Evolutionary conservation across 2,797 vertebrate genomes (phyloP), one percentile per base, ranked within the genome.

Genomic region (Xiphorhynchus erythropygius): DNA sequence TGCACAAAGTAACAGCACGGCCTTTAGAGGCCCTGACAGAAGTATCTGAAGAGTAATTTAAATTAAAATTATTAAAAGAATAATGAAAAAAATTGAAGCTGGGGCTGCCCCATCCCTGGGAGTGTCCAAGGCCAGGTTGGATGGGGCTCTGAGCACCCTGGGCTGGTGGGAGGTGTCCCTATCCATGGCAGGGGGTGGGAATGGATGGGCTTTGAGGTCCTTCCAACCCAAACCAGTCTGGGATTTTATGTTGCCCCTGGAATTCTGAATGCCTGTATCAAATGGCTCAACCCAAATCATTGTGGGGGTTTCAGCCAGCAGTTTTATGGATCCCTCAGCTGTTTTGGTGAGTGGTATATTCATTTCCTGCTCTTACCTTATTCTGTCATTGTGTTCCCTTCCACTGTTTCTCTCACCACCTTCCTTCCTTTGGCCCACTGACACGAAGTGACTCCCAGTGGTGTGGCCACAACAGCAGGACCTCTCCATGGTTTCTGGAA

Each of bases 131-230:
- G 41, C 18, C 39, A 33, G n/a, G 76, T 0, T 59, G 60, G 68
- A 14, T 0, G 0, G 67, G 10, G n/a, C 7, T 24, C 5, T 57
- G 37, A 59, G 30, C 52, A 46, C 0, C 17, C 30, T 33, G 46
- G 33, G 7, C 5, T 1, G 10, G 1, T 16, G 77, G 33, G 0
- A 67, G 11, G 37, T 22, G 53, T 18, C 60, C 33, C 60, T 67
- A 50, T 8, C 63, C 32, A 23, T 0, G 10, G 49, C 49, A 44
- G 39, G 27, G 55, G 39, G 32, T 16, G 53, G 37, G 2, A 23
- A 13, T 23, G 44, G 44, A 4, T 39, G 37, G 1, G 4, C 9
- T 21, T 33, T 18, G 4, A 39, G 56, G 33, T 32, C 30, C 47
- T 46, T 32, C 56, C 64, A 47, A 18, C 6, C 33, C 64, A 55